Conservation (phyloP, 2,113 vertebrate genomes). For the Sinocyclocheilus anophthalmus region DNA sequence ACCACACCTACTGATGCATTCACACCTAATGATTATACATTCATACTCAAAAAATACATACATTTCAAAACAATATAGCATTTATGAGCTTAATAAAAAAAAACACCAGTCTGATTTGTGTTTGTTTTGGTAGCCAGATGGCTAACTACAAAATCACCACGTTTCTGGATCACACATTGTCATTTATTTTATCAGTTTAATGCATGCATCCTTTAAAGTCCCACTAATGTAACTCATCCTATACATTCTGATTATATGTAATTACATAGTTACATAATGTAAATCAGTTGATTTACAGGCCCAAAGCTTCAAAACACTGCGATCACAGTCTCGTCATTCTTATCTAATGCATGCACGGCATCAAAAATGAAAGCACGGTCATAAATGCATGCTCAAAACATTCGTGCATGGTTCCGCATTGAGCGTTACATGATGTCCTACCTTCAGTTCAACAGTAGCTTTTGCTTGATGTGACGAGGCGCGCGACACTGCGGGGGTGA, state of each 20-base stretch:
- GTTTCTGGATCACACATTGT: background rate
- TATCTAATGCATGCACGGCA: background rate
- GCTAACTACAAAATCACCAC: too few species aligned
- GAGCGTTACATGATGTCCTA: conserved; percentile 53
- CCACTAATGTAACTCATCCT: background rate
- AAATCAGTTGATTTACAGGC: background rate
- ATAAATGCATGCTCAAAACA: background rate
- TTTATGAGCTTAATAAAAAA: background rate
- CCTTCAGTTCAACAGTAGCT: conserved; percentile 63
- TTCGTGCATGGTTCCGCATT: background rate
- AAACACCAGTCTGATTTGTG: background rate
- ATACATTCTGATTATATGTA: background rate
- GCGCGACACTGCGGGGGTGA: conserved; percentile 68
- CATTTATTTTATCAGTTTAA: background rate
- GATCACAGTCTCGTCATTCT: background rate
- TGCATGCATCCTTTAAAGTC: background rate
- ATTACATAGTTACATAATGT: background rate
- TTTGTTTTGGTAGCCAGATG: conserved; percentile 2
- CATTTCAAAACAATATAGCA: too few species aligned
- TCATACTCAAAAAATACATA: too few species aligned
- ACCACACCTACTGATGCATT: conserved; percentile 4
- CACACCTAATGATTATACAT: background rate
- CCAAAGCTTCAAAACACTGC: background rate
- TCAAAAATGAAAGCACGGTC: background rate
- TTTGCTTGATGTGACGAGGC: conserved; percentile 43